Conservation (phyloP, 2,888 invertebrate species). For the Pocota personata region DNA sequence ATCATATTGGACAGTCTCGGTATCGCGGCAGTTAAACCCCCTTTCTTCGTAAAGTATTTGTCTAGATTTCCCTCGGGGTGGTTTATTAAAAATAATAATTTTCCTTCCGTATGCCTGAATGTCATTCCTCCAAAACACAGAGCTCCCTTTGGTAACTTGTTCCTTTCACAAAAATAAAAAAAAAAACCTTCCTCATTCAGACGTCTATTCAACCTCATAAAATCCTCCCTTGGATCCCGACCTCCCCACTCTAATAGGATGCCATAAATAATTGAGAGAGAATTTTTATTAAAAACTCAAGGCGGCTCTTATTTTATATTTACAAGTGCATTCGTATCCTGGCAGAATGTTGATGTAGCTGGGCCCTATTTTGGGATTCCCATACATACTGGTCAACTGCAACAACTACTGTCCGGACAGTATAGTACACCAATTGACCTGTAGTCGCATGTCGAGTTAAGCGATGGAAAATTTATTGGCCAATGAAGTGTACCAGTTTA, state of each 20-base stretch:
- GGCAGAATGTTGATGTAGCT: constrained; percentile 17
- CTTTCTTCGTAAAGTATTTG: constrained; percentile 9
- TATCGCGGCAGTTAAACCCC: background rate
- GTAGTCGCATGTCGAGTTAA: constrained; percentile 57
- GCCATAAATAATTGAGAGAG: constrained; percentile 64
- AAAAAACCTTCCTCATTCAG: constrained; percentile 22
- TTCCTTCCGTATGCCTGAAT: constrained; percentile 16
- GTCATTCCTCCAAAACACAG: constrained; percentile 6
- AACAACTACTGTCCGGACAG: constrained; percentile 29
- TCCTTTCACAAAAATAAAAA: background rate
- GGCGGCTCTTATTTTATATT: constrained; percentile 63
- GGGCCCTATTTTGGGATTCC: background rate
- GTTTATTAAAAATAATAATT: constrained; percentile 62
- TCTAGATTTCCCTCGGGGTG: constrained; percentile 59
- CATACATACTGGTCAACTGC: constrained; percentile 40
- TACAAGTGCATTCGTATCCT: constrained; percentile 64
- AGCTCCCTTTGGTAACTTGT: background rate
- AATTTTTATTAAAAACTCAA: constrained; percentile 71
- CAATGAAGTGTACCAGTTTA: constrained; percentile 72
- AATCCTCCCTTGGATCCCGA: constrained; percentile 1
- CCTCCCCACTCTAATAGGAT: constrained; percentile 9
- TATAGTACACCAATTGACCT: background rate
- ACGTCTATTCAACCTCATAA: constrained; percentile 28
- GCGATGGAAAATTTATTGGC: constrained; percentile 72
- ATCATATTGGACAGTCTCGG: background rate